Base-by-base conservation (phyloP, 1,140 invertebrate genomes). In the Pogonognathellus flavescens region DNA sequence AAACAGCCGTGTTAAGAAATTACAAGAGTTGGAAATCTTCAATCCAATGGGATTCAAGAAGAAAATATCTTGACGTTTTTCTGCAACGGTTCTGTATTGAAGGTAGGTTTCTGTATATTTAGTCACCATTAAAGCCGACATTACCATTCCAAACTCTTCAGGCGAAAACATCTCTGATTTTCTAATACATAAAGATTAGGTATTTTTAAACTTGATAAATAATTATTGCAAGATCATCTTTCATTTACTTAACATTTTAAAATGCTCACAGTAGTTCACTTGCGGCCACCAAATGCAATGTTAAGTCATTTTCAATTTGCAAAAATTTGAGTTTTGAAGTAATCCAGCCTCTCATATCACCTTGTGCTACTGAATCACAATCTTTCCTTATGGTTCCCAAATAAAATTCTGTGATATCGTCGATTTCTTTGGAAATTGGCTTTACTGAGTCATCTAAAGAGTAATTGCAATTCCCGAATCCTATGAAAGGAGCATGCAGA, bases 331-430 rank as follows among this genome's bases (percentile, higher is more conserved):
- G 18, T 62, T 82, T 87, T 0, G 84, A 84, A 10, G 87, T 86
- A n/a, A 87, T 60, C 82, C 84, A 84, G 14, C 76, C 60, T 52
- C 87, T 72, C 7, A 87, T 13, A 31, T 83, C 70, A 41, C 60
- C 55, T 55, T 84, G 31, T 14, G 55, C 57, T n/a, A 55, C 49
- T 22, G 14, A 7, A 14, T 86, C 80, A 53, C 87, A 87, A 13
- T 87, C 52, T 22, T 80, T 49, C 18, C 22, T n/a, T 22, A 87
- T 31, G 7, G 84, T 84, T 25, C 59, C 82, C 49, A 83, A 41
- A 70, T 86, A 87, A 66, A 85, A 87, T 13, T 86, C 83, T 0
- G 80, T 52, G 10, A 87, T 53, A 57, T 87, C 87, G 52, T 87
- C 87, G 18, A 87, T 81, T 60, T 87, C 84, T 18, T 55, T 72